Conservation (phyloP, 2,888 invertebrate species). For the Ophion slaviceki region DNA sequence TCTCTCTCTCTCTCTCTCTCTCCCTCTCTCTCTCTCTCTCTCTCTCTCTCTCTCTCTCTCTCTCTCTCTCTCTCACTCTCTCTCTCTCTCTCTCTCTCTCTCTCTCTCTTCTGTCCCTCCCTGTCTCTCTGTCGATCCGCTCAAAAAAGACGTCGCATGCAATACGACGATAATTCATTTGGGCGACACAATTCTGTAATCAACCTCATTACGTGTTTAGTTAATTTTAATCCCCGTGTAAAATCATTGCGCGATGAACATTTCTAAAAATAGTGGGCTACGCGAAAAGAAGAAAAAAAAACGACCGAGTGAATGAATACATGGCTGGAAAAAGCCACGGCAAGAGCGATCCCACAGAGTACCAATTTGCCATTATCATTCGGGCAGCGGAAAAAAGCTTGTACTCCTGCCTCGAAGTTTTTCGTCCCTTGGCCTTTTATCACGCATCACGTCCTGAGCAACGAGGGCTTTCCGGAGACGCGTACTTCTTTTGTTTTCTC, state of each 20-base stretch:
- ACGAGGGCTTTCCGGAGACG: background rate
- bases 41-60: no score
- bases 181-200: no score
- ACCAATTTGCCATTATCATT: background rate
- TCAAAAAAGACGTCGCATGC: no score
- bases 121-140: no score
- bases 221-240: background rate
- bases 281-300: no score
- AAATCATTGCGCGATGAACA: background rate
- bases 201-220: background rate
- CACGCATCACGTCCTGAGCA: background rate
- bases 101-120: no score
- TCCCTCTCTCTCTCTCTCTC: background rate
- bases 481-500: background rate
- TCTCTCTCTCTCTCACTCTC: background rate
- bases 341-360: conserved; percentile 11
- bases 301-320: background rate
- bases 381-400: background rate
- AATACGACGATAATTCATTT: no score
- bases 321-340: conserved; percentile 6
- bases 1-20: background rate
- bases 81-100: background rate
- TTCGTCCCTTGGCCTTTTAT: background rate
- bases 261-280: background rate
- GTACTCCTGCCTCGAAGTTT: background rate